Evolutionary conservation across 2,797 vertebrate species (phyloP).

Genomic region (Amblyopsis hoosieri): DNA sequence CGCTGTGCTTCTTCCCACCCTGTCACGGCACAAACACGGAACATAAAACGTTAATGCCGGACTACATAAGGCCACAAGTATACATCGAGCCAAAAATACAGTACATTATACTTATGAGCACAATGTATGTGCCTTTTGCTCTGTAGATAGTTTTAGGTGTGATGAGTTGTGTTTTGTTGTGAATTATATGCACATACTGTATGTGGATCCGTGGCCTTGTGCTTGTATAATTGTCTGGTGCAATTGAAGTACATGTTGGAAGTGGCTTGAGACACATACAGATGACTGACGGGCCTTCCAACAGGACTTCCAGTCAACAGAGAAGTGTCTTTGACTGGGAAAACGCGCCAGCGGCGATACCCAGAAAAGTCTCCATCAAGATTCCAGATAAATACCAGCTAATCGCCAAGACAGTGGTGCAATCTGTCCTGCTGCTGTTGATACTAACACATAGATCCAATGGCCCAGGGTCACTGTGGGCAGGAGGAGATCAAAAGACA

Average conservation of each 20-base stretch:
- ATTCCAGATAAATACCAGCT: slow-evolving; percentile 56
- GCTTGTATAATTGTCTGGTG: slow-evolving; percentile 23
- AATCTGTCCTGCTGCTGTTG: slow-evolving; percentile 35
- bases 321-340: slow-evolving; percentile 20
- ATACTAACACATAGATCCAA: slow-evolving; percentile 31
- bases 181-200: slow-evolving; percentile 24
- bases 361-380: slow-evolving; percentile 15
- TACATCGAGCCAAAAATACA: slow-evolving; percentile 10
- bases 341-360: slow-evolving; percentile 42
- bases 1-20: slow-evolving; percentile 90
- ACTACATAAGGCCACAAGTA: background rate
- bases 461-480: slow-evolving; percentile 25
- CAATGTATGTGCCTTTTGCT: background rate
- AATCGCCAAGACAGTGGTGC: slow-evolving; percentile 44
- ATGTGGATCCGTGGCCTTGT: slow-evolving; percentile 11
- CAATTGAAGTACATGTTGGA: slow-evolving; percentile 40
- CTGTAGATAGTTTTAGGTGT: slow-evolving; percentile 27
- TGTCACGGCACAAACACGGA: slow-evolving; percentile 64
- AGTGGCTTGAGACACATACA: slow-evolving; percentile 33
- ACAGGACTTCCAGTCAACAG: slow-evolving; percentile 34
- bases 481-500: slow-evolving; percentile 51
- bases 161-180: slow-evolving; percentile 32
- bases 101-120: slow-evolving; percentile 2
- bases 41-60: slow-evolving; percentile 19
- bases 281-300: slow-evolving; percentile 21